Evolutionary conservation across 2,113 vertebrate genomes (phyloP), one percentile per base, ranked within the genome.

Genomic region (Gila orcuttii): DNA sequence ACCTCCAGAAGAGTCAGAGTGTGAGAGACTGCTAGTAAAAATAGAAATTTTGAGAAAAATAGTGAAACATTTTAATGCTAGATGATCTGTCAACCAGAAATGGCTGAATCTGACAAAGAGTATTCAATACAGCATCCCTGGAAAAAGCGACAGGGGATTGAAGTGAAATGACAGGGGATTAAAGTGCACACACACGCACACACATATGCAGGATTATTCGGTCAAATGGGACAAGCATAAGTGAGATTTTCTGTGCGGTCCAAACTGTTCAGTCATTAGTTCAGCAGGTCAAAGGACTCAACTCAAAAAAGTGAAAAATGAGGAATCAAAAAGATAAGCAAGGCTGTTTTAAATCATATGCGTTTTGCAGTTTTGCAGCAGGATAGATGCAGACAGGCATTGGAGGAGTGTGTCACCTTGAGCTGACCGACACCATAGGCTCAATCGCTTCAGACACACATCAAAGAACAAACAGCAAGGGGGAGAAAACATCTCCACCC

Each of bases 321-420:
- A 25, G 33, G 23, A 62, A 62, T 79, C 1, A 60, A 10, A 57
- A 42, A 79, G 19, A 28, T 59, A 33, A 77, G 68, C 17, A 50
- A 47, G 15, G 7, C 21, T 79, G 52, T 19, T 45, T 28, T 12
- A 17, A 59, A 57, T 28, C 42, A 19, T 57, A 25, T 52, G 45
- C n/a, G 15, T 45, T n/a, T 75, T n/a, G 52, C 59, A 64, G 45
- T 66, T 78, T 21, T 68, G 9, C 9, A 66, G 10, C 52, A 42
- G 79, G 52, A 31, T 60, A 39, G n/a, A 85, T 47, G 25, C 82
- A 68, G 50, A n/a, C 71, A 89, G 57, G 77, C 55, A 52, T 85
- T 28, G 60, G 19, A 82, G 76, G 71, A 42, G 23, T n/a, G 77
- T 81, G 77, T 89, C 78, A 89, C 85, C 88, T 87, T 86, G 77